phyloP scores from a whole-genome alignment of 2,113 vertebrate genomes.

The Atrichornis clamosus region DNA sequence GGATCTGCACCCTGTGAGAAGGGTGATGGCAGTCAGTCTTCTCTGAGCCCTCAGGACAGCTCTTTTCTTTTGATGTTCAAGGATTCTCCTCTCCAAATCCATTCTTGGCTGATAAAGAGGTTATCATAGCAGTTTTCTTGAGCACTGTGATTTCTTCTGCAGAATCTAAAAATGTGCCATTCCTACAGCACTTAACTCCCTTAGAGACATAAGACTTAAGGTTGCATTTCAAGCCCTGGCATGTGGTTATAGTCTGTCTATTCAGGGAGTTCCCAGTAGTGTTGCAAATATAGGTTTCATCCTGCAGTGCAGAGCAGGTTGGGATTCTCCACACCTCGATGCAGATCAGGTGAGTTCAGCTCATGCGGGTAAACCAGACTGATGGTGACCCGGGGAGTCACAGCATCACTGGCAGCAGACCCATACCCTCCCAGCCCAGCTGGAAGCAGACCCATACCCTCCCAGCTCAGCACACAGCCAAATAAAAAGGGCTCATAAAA shows the following conservation, averaged over 20 bases:
- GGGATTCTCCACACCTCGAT: neutral
- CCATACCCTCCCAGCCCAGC: neutral
- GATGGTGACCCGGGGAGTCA: neutral
- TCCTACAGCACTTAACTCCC: neutral
- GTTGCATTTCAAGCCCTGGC: neutral
- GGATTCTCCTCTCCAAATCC: neutral
- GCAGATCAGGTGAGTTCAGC: neutral
- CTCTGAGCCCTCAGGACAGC: neutral
- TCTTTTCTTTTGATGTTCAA: neutral
- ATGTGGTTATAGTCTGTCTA: neutral
- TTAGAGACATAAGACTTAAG: neutral
- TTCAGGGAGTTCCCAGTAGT: neutral
- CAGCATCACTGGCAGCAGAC: neutral
- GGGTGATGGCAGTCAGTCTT: neutral
- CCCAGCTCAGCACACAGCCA: neutral
- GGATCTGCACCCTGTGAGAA: fast-evolving
- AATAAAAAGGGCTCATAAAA: neutral
- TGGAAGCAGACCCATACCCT: neutral
- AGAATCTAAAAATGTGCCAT: neutral
- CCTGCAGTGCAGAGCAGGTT: neutral
- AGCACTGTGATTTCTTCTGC: neutral
- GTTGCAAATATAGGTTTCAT: neutral
- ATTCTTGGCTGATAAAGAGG: neutral
- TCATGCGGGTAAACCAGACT: neutral
- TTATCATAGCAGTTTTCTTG: neutral